Base-by-base conservation (phyloP, 2,888 invertebrate genomes). In the Drosophila peninsularis region DNA sequence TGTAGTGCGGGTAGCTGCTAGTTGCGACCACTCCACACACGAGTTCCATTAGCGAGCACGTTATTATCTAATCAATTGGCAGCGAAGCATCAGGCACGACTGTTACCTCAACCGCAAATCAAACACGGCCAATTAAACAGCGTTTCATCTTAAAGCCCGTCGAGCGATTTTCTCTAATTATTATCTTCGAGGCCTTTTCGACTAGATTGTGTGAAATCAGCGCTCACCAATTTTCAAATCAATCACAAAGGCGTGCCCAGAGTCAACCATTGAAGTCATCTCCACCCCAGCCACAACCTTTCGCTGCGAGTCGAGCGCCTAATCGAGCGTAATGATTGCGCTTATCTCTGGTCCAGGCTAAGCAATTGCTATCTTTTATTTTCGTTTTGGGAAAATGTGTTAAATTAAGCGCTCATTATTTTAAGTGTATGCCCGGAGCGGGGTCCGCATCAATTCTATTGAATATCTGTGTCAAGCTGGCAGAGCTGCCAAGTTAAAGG, bases 251-350 rank as follows among this genome's bases (percentile, higher is more conserved):
- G 34, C 34, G 17, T 36, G 54, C 30, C 27, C 36, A 37, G 30
- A 52, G 54, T 52, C 24, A 21, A 21, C 58, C 44, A 34, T 34
- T 36, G 52, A 19, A 36, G 36, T 32, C 41, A 9, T 0, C 42
- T 7, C 21, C 32, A 2, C 2, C 4, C 34, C 44, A n/a, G 11
- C 11, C 13, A 13, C 44, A n/a, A 19, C 47, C 21, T 37, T 10
- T 36, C 14, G 36, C 55, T 62, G 49, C 71, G 66, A 62, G 71
- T 80, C 66, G 71, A 68, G 72, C 68, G 71, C 67, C 64, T 86
- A 83, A 83, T 83, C 83, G 86, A 86, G 87, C 80, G 88, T 88
- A 88, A 83, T 83, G 83, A 83, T 83, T 83, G 78, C 87, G 88
- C 78, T 83, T 80, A 81, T 81, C 78, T 80, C 67, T 78, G 63